These are phyloP conservation scores for Centropus bengalensis DNA, from an alignment of 2,113 vertebrate species.

Conservation along the genomic window DNA sequence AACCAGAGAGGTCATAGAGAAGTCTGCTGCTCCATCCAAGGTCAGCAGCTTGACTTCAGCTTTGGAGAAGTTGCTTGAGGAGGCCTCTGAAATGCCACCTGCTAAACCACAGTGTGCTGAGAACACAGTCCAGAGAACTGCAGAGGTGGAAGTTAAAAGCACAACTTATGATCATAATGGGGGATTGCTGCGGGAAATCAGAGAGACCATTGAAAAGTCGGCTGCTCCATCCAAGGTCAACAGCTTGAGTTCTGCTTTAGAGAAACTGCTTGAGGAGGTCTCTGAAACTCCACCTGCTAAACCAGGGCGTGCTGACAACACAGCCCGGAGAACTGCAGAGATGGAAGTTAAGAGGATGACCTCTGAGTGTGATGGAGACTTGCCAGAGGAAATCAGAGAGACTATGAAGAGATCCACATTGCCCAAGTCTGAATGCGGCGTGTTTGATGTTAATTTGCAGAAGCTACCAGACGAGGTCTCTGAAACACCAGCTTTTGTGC, in stretches of 20 bases:
- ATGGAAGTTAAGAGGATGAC: not conserved
- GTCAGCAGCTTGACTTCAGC: not conserved
- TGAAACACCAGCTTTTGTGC: not conserved
- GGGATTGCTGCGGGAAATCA: not conserved
- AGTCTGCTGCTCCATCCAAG: not conserved
- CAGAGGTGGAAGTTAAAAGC: not conserved
- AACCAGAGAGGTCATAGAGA: slow-evolving; percentile 6
- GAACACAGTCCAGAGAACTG: accelerated
- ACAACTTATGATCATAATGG: accelerated
- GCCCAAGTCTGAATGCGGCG: not conserved
- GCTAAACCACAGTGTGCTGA: not conserved
- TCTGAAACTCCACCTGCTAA: not conserved
- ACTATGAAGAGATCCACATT: not conserved
- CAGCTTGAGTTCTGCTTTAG: not conserved
- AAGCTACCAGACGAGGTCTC: not conserved
- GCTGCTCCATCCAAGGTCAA: not conserved
- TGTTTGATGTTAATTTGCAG: not conserved
- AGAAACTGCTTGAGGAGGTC: slow-evolving; percentile 1
- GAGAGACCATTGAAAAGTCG: slow-evolving; percentile 23
- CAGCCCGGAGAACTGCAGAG: not conserved
- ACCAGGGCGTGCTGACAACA: accelerated
- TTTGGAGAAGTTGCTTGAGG: slow-evolving; percentile 9
- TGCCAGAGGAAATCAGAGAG: not conserved
- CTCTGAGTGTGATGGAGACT: not conserved
- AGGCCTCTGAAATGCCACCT: not conserved